These are phyloP conservation scores for Lepus americanus DNA, from an alignment of 2,113 vertebrate species.

Conservation along the genomic window DNA sequence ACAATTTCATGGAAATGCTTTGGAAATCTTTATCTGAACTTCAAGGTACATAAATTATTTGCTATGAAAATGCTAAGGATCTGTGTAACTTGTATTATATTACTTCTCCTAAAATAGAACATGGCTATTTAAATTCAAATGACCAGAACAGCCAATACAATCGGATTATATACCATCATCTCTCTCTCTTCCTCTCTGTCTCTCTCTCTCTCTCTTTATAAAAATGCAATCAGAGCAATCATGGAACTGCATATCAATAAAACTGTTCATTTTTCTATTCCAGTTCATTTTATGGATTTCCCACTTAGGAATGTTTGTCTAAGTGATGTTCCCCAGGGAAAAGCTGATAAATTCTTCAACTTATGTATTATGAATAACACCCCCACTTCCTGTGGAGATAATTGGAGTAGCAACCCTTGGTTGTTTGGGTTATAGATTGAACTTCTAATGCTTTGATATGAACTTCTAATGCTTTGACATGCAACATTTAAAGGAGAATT, in stretches of 20 bases:
- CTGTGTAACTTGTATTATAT: background rate
- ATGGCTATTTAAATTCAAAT: constrained; percentile 81
- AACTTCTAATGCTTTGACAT: no score
- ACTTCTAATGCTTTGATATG: background rate
- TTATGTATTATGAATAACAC: background rate
- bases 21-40: background rate
- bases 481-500: background rate
- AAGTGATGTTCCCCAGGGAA: background rate
- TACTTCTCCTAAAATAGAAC: constrained; percentile 29
- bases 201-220: constrained; percentile 85
- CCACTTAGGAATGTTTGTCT: constrained; percentile 70
- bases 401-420: background rate
- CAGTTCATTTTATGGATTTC: constrained; percentile 90
- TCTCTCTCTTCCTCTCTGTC: constrained; percentile 83
- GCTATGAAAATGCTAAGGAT: background rate
- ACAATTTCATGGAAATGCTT: background rate
- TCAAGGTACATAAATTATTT: background rate
- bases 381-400: background rate
- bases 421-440: background rate
- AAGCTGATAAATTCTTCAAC: background rate
- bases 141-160: constrained; percentile 87
- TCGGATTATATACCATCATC: constrained; percentile 77
- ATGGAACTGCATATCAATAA: constrained; percentile 91
- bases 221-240: constrained; percentile 93
- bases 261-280: constrained; percentile 88